A percentile compares a stretch with the other conserved stretches of the same genome.
Conservation (phyloP, 2,113 vertebrate species). For the Macrotus californicus region DNA sequence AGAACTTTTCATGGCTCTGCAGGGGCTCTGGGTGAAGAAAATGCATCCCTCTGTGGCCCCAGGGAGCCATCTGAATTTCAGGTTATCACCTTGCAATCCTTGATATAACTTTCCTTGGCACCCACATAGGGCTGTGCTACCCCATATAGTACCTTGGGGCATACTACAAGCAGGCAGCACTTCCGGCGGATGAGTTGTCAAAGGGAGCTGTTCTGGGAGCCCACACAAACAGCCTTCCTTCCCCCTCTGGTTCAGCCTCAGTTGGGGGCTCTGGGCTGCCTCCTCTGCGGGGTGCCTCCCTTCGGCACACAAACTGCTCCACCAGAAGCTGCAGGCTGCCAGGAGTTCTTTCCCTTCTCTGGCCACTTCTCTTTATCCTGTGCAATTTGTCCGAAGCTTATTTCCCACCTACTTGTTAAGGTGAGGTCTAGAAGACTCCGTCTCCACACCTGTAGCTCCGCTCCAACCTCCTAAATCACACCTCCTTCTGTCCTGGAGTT, state of each 20-base stretch:
- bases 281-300: neutral
- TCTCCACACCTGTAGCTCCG: neutral
- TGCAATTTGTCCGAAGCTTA: neutral
- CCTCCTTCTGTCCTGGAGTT: neutral
- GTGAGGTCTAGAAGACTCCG: neutral
- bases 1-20: neutral
- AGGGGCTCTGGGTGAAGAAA: neutral
- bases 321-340: neutral
- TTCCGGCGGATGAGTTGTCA: neutral
- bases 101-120: neutral
- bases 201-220: neutral
- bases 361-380: neutral
- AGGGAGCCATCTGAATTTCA: neutral
- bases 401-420: neutral
- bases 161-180: neutral
- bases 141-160: neutral
- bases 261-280: neutral
- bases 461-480: neutral
- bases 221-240: neutral
- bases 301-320: neutral
- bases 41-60: neutral
- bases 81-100: neutral
- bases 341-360: neutral
- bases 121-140: neutral
- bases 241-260: neutral